Conservation (phyloP, 2,113 vertebrate species). For the Brachypteracias leptosomus region DNA sequence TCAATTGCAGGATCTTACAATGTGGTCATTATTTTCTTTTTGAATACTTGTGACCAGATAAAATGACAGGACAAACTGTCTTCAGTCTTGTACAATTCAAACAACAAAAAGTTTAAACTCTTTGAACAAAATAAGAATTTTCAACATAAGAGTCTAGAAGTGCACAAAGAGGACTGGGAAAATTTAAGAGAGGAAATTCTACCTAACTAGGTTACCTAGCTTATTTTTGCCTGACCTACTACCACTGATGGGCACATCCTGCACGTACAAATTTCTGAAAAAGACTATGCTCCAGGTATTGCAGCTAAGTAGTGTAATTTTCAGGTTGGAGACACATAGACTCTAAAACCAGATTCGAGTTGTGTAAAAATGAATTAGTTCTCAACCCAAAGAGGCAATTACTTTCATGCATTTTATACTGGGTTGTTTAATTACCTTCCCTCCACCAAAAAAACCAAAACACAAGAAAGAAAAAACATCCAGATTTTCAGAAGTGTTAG, state of each 20-base stretch:
- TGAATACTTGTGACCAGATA: background rate
- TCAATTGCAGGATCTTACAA: background rate
- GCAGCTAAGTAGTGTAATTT: background rate
- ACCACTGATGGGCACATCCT: background rate
- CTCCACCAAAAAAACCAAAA: background rate
- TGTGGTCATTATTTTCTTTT: background rate
- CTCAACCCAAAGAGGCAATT: background rate
- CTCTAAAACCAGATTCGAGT: background rate
- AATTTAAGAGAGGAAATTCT: background rate
- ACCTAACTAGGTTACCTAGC: background rate
- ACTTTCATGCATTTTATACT: background rate
- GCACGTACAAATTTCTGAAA: background rate
- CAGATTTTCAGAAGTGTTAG: background rate
- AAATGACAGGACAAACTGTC: background rate
- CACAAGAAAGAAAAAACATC: background rate
- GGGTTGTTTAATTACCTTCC: background rate
- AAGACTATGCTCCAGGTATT: background rate
- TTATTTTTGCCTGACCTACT: background rate
- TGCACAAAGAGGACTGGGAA: accelerated
- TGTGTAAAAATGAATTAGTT: background rate
- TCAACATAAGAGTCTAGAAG: background rate
- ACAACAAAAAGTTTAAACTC: background rate
- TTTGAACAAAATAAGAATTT: background rate
- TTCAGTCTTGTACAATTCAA: background rate
- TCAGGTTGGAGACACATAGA: background rate